phyloP scores from a whole-genome alignment of 2,113 vertebrate species.

The Bagarius yarrelli region DNA sequence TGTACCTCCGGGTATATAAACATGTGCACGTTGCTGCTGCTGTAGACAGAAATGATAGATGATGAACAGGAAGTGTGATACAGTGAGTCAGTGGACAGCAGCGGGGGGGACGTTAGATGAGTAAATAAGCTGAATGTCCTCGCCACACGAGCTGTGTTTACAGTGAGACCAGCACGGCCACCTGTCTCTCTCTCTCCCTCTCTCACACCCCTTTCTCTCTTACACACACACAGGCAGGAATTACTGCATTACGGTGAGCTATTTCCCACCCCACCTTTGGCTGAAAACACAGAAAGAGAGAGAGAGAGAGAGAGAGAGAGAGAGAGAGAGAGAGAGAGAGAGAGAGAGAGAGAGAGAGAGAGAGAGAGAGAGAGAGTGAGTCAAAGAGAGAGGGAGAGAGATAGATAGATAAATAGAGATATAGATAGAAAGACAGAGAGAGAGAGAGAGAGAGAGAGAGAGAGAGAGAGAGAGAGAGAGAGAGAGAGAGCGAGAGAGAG shows the following conservation, averaged over 20 bases:
- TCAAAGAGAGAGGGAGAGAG: neutral
- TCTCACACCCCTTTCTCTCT: conserved; percentile 65
- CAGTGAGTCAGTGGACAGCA: conserved; percentile 57
- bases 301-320: neutral
- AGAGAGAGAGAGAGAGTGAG: neutral
- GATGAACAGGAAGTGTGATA: neutral
- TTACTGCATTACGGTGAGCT: conserved; percentile 37
- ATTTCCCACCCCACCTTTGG: conserved; percentile 36
- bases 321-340: neutral
- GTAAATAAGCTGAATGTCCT: conserved; percentile 74
- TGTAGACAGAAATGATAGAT: neutral
- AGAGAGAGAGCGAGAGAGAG: neutral
- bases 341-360: neutral
- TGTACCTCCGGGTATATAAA: neutral
- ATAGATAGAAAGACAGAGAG: neutral
- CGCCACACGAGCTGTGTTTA: conserved; percentile 71
- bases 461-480: neutral
- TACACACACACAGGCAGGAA: conserved; percentile 33
- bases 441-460: neutral
- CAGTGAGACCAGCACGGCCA: conserved; percentile 67
- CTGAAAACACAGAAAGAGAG: conserved; percentile 1
- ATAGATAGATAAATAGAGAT: neutral
- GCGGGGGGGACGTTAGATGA: conserved; percentile 60
- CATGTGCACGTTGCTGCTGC: neutral
- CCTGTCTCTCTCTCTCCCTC: conserved; percentile 72